These are phyloP conservation scores for Leptopilina drosophilae DNA, from an alignment of 2,888 invertebrate species.

Conservation along the genomic window DNA sequence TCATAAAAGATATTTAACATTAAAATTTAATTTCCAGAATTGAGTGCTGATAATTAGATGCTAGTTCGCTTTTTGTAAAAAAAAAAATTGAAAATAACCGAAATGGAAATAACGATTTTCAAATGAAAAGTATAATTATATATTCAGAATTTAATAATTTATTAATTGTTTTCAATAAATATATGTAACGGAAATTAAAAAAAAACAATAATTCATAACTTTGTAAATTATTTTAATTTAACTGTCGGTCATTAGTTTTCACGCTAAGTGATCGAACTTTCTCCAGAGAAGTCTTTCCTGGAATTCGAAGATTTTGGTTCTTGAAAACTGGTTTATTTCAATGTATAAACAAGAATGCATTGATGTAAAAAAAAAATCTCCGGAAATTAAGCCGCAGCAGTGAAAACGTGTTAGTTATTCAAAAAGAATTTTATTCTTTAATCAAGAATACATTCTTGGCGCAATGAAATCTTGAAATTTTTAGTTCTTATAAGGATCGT, in stretches of 20 bases:
- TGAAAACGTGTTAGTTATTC: conserved; percentile 3
- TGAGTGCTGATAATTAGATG: too few species aligned
- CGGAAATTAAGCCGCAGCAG: not conserved
- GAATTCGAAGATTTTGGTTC: conserved; percentile 9
- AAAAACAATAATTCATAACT: too few species aligned
- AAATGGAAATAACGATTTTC: too few species aligned
- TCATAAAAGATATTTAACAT: too few species aligned
- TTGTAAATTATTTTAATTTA: too few species aligned
- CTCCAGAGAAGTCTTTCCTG: not conserved
- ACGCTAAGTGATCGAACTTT: not conserved
- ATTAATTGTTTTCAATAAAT: too few species aligned
- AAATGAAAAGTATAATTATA: too few species aligned
- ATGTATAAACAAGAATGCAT: not conserved
- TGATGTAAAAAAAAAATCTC: not conserved
- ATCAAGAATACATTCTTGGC: not conserved
- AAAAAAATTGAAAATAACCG: too few species aligned
- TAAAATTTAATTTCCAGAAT: too few species aligned
- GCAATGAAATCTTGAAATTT: not conserved
- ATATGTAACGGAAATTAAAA: too few species aligned
- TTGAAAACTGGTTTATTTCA: conserved; percentile 1
- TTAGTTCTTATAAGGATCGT: not conserved
- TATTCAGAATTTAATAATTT: too few species aligned
- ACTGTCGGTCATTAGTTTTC: not conserved
- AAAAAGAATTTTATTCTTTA: not conserved
- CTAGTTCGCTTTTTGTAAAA: too few species aligned